A percentile compares a stretch with the other conserved stretches of the same genome.
These are phyloP conservation scores for Musca domestica DNA, from an alignment of 1,140 invertebrate genomes.

Conservation along the genomic window DNA sequence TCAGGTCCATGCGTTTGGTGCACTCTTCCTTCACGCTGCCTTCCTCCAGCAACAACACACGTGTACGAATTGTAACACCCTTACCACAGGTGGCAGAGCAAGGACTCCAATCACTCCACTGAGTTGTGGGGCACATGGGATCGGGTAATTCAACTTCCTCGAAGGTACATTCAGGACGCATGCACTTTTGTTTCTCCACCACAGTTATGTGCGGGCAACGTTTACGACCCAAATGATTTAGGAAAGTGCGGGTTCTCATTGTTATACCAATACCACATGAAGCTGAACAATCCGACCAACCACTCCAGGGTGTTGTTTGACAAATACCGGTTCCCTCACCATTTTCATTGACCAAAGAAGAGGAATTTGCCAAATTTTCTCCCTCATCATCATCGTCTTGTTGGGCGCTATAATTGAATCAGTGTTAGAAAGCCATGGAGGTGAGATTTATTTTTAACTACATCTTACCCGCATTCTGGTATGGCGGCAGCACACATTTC, in stretches of 20 bases:
- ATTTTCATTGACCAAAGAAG: conserved; percentile 40
- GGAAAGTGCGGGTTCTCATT: conserved; percentile 71
- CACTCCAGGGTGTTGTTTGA: conserved; percentile 69
- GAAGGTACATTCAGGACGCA: conserved; percentile 62
- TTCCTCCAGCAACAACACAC: conserved; percentile 65
- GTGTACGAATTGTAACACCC: conserved; percentile 68
- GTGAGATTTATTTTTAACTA: no score
- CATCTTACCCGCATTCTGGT: conserved; percentile 65
- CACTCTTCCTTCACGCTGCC: conserved; percentile 60
- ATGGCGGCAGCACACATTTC: conserved; percentile 80
- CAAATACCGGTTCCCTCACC: conserved; percentile 62
- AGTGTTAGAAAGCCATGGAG: background rate
- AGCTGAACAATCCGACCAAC: conserved; percentile 79
- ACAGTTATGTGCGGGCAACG: conserved; percentile 70
- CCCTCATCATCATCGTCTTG: conserved; percentile 51
- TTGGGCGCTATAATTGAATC: background rate
- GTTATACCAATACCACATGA: conserved; percentile 78
- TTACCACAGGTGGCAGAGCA: conserved; percentile 68
- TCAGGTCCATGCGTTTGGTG: conserved; percentile 60
- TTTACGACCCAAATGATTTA: conserved; percentile 72
- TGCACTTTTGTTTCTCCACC: conserved; percentile 75
- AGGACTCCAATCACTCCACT: conserved; percentile 72
- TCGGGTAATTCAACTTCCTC: conserved; percentile 59
- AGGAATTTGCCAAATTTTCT: conserved; percentile 48
- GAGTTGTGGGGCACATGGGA: conserved; percentile 65